phyloP scores from a whole-genome alignment of 2,113 vertebrate genomes.

The Tylochromis polylepis region DNA sequence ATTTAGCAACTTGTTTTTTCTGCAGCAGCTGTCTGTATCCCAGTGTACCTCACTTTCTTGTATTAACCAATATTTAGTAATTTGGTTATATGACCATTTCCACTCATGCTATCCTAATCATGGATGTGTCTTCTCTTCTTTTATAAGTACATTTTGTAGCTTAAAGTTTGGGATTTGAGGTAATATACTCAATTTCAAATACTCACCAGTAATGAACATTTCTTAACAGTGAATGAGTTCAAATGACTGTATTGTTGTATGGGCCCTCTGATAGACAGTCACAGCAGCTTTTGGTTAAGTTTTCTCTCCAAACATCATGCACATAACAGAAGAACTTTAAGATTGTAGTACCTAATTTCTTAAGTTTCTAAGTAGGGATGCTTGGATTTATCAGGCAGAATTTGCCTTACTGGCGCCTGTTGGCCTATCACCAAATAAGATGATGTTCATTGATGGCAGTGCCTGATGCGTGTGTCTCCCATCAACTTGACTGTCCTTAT shows the following conservation, averaged over 20 bases:
- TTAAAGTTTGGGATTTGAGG: background rate
- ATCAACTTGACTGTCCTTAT: background rate
- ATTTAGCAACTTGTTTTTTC: slow-evolving; percentile 1
- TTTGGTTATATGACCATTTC: background rate
- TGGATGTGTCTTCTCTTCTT: background rate
- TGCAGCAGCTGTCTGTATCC: background rate
- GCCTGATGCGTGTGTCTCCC: background rate
- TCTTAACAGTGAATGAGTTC: too few relatives aligned
- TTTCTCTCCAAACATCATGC: background rate
- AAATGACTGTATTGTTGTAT: background rate
- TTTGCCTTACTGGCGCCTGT: background rate
- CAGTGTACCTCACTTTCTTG: background rate
- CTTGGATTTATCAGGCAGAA: background rate
- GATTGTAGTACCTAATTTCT: background rate
- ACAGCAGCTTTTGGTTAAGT: background rate
- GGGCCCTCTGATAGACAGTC: background rate
- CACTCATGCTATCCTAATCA: background rate
- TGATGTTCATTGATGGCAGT: background rate
- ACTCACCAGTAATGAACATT: background rate
- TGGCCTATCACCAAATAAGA: background rate
- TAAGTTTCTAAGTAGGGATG: background rate
- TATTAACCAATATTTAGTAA: background rate
- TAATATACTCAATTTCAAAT: background rate
- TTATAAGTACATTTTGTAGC: background rate
- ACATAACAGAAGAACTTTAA: background rate